Base-by-base conservation (phyloP, 1,140 invertebrate genomes). In the Drosophila parvula region DNA sequence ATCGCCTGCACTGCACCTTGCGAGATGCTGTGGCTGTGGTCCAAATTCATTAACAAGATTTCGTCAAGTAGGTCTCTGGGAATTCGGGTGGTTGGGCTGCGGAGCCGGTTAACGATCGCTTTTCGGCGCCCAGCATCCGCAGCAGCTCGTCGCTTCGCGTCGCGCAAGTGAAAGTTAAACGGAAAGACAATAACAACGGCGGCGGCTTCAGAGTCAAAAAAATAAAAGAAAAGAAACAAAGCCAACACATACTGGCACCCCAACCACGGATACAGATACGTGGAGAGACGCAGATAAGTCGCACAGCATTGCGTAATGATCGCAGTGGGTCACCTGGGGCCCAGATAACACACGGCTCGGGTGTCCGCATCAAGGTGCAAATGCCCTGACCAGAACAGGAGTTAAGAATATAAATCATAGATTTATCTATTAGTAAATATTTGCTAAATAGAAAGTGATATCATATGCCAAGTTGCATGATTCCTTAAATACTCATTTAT, bases 21-120 rank as follows among this genome's bases (percentile, higher is more conserved):
- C 62, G 60, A 75, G 67, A 51, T 59, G 47, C 61, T 53, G 41
- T 22, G 51, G 51, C 40, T 65, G 45, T 88, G 84, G 80, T 90
- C 84, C 79, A 89, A 84, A 89, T 89, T 89, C 84, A 89, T 89
- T 89, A 89, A 89, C 84, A 51, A 88, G 75, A 89, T 89, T 89
- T 89, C 84, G 77, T 73, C 74, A 89, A 89, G 80, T 84, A 56
- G 69, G 79, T 86, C 74, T 68, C 65, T 78, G 70, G 83, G 73
- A 60, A 83, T 67, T 68, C 70, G 63, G 53, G 70, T 69, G 67
- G 67, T 45, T 68, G 74, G 64, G 56, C 69, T 12, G 41, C 47
- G 53, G 57, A 78, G 80, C 69, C 79, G 83, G 74, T 88, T 82
- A 83, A 77, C 78, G 77, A 83, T 70, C 74, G 78, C 51, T 53